A percentile compares a stretch with the other conserved stretches of the same genome.
phyloP scores from a whole-genome alignment of 2,113 vertebrate species.

The Recurvirostra avosetta region DNA sequence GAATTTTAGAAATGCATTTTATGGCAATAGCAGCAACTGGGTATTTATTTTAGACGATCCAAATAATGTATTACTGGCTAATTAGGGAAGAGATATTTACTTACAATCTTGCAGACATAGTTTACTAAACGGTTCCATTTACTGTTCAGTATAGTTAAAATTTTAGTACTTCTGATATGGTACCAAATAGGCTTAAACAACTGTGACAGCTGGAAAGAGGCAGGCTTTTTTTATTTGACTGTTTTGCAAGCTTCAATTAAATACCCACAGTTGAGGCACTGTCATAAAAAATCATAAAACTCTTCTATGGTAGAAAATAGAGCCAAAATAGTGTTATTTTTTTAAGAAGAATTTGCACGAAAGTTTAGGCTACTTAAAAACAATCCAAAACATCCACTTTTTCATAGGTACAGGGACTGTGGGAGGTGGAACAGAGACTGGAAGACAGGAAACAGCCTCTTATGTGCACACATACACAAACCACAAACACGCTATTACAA shows the following conservation, averaged over 20 bases:
- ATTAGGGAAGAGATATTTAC: not conserved
- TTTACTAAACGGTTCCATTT: not conserved
- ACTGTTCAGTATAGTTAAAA: constrained; percentile 7
- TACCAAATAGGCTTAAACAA: constrained; percentile 25
- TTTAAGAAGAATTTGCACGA: not conserved
- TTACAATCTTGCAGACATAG: not conserved
- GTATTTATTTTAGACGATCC: not conserved
- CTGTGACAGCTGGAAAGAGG: constrained; percentile 16
- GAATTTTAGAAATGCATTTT: not conserved
- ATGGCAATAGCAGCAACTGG: not conserved
- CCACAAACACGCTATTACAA: not conserved
- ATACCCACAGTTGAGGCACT: not conserved
- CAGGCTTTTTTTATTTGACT: not conserved
- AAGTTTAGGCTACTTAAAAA: not conserved
- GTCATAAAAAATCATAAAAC: not conserved
- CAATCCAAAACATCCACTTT: not conserved
- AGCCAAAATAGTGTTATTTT: not conserved
- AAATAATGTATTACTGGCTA: not conserved
- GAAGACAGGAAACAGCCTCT: not conserved
- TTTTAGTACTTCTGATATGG: constrained; percentile 6
- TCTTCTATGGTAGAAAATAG: not conserved
- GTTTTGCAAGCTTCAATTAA: constrained; percentile 22
- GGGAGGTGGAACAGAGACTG: not conserved
- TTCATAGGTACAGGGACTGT: not conserved
- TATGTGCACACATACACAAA: rapidly evolving